Conservation (phyloP, 2,797 vertebrate species). For the Huso huso region DNA sequence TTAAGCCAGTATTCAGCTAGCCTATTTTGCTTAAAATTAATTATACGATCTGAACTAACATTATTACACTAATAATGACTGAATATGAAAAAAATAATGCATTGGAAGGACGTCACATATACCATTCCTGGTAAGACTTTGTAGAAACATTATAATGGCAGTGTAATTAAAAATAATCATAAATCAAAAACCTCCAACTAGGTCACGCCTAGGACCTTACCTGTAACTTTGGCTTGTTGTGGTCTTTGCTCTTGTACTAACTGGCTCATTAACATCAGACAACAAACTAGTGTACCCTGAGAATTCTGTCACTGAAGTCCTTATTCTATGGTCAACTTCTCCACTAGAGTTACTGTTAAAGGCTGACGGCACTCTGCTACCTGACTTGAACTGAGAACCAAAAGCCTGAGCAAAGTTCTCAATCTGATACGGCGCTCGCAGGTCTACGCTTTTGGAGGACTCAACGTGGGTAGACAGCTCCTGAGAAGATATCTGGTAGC, state of each 20-base stretch:
- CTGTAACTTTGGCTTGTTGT: conserved; percentile 98
- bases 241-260: conserved; percentile 97
- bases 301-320: conserved; percentile 98
- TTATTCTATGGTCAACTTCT: conserved; percentile 90
- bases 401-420: conserved; percentile 99
- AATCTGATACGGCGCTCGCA: conserved; percentile 89
- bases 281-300: conserved; percentile 99
- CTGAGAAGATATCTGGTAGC: conserved; percentile 78
- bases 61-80: conserved; percentile 77
- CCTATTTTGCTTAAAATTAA: conserved; percentile 75
- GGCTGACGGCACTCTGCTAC: conserved; percentile 88
- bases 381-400: conserved; percentile 96
- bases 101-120: conserved; percentile 94
- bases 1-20: conserved; percentile 60
- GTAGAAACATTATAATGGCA: conserved; percentile 98
- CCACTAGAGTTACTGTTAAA: conserved; percentile 80
- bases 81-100: conserved; percentile 80
- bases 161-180: conserved; percentile 70
- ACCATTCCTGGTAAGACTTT: conserved; percentile 90
- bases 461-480: conserved; percentile 80
- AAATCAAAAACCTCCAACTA: conserved; percentile 59
- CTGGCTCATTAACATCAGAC: conserved; percentile 95
- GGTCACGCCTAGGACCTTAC: conserved; percentile 78
- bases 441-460: conserved; percentile 78
- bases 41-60: conserved; percentile 87